Conservation (phyloP, 92 coral and sea anemone species). For the Parazoanthus swiftii region DNA sequence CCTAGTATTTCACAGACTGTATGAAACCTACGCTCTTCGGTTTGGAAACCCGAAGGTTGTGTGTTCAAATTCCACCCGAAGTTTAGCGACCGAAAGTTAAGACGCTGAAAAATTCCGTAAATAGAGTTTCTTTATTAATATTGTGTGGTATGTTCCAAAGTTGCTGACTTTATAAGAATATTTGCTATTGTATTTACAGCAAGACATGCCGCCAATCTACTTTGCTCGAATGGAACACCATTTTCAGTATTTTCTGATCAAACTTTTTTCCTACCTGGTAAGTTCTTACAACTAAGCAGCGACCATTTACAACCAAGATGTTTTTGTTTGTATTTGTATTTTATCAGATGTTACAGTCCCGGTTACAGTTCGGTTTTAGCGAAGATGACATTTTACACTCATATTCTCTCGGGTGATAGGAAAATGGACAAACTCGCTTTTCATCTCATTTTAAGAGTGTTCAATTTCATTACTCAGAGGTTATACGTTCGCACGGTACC, state of each 20-base stretch:
- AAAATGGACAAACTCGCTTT: background rate
- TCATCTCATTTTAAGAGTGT: background rate
- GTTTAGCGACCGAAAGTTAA: background rate
- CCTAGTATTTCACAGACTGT: too few species aligned
- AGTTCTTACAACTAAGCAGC: slow-evolving; percentile 28
- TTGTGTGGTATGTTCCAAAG: background rate
- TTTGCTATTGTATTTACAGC: slow-evolving; percentile 14
- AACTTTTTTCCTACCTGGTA: slow-evolving; percentile 77
- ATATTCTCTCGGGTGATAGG: too few species aligned
- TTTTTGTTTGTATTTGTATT: too few species aligned
- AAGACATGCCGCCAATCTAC: slow-evolving; percentile 53
- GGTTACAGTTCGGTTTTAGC: too few species aligned
- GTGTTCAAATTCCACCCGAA: too few species aligned
- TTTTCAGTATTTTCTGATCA: slow-evolving; percentile 78
- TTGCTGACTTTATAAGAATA: background rate
- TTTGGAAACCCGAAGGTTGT: too few species aligned
- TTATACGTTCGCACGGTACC: too few species aligned
- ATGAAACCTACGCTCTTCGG: too few species aligned
- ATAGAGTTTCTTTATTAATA: background rate
- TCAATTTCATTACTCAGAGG: background rate
- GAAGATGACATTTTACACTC: too few species aligned
- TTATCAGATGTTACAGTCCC: too few species aligned
- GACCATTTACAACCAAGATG: background rate
- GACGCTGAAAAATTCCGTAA: background rate
- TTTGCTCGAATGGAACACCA: slow-evolving; percentile 87